These are phyloP conservation scores for Onychostruthus taczanowskii DNA, from an alignment of 2,113 vertebrate species.

Conservation along the genomic window DNA sequence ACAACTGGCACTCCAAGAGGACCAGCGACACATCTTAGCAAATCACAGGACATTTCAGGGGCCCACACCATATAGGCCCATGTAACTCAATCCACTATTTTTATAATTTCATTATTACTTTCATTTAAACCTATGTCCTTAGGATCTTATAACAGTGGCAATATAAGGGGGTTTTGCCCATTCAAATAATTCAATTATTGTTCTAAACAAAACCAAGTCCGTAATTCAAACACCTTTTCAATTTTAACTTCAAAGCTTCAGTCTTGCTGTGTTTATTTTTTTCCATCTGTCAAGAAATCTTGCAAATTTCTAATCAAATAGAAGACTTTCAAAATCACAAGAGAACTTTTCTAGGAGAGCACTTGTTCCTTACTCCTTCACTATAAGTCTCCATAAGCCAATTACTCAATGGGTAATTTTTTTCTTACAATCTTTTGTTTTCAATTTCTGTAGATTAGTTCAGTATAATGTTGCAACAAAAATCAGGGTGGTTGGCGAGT, in stretches of 20 bases:
- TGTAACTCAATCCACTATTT: not conserved
- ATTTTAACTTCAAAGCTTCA: not conserved
- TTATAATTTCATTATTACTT: not conserved
- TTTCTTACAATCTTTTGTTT: not conserved
- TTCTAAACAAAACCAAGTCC: not conserved
- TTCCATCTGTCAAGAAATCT: not conserved
- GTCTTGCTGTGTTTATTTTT: not conserved
- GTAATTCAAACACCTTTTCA: not conserved
- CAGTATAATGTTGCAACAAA: not conserved
- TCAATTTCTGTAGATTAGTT: not conserved
- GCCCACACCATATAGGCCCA: not conserved
- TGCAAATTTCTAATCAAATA: not conserved
- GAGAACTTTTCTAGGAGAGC: not conserved
- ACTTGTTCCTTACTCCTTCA: not conserved
- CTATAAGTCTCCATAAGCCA: not conserved
- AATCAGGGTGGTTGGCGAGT: not conserved
- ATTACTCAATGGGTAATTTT: not conserved
- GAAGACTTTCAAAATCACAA: not conserved
- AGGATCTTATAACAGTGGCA: not conserved
- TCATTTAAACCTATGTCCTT: not conserved
- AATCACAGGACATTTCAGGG: not conserved
- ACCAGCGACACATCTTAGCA: not conserved
- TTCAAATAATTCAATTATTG: not conserved
- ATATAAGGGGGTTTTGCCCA: not conserved
- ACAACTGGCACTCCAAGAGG: not conserved